Conservation (phyloP, 2,888 invertebrate genomes). For the Drymonia ruficornis region DNA sequence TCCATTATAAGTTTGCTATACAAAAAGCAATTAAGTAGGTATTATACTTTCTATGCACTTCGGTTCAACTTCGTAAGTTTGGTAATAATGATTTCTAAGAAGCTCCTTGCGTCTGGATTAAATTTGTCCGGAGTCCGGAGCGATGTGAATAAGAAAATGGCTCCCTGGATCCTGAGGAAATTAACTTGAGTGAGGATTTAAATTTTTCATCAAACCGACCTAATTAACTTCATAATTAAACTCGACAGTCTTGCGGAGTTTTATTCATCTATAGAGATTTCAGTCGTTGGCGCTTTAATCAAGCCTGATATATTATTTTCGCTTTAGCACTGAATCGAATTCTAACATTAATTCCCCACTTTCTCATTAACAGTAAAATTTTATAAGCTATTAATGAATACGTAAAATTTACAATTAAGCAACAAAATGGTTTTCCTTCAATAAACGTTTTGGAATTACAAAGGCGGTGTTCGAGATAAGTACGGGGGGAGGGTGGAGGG, state of each 20-base stretch:
- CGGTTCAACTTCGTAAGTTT: constrained; percentile 23
- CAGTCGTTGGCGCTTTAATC: constrained; percentile 46
- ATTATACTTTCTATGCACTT: constrained; percentile 8
- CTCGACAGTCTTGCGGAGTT: constrained; percentile 65
- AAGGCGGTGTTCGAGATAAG: constrained; percentile 64
- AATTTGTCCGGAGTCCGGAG: constrained; percentile 58
- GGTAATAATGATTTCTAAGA: constrained; percentile 37
- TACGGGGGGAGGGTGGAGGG: constrained; percentile 59
- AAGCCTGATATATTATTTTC: constrained; percentile 35
- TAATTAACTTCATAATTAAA: constrained; percentile 82
- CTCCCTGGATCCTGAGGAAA: constrained; percentile 67
- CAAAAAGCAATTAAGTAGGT: constrained; percentile 11
- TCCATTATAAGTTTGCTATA: constrained; percentile 9
- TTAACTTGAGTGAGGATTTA: constrained; percentile 77
- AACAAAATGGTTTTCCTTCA: constrained; percentile 43
- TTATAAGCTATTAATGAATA: constrained; percentile 30
- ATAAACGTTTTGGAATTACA: constrained; percentile 48
- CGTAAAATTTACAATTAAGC: constrained; percentile 38
- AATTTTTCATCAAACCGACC: constrained; percentile 80
- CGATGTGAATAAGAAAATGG: constrained; percentile 69
- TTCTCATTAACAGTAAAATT: constrained; percentile 30
- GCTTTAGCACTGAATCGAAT: constrained; percentile 23
- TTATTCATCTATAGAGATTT: constrained; percentile 67
- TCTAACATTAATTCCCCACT: constrained; percentile 23
- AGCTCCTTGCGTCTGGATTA: constrained; percentile 53